phyloP scores from a whole-genome alignment of 2,797 vertebrate species.

The Balearica regulorum region DNA sequence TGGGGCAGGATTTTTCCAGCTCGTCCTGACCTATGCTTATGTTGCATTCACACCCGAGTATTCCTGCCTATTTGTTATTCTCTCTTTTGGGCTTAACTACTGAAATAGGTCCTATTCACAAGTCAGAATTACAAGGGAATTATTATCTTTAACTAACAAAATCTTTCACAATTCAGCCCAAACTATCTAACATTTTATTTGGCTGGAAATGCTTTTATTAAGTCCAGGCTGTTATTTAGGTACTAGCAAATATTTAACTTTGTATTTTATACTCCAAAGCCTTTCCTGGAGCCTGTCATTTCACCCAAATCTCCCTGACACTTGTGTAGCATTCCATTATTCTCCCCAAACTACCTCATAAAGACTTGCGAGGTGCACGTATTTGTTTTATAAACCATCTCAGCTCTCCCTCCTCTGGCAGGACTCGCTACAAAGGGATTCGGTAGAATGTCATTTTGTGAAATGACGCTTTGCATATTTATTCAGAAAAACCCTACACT shows the following conservation, averaged over 20 bases:
- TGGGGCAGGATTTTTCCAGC: not conserved
- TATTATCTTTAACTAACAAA: not conserved
- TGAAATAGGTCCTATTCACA: not conserved
- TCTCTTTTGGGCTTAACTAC: not conserved
- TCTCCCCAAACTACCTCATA: not conserved
- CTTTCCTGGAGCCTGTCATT: not conserved
- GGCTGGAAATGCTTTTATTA: not conserved
- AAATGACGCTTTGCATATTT: conserved; percentile 14
- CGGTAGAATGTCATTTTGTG: not conserved
- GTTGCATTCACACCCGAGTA: not conserved
- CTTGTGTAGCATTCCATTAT: not conserved
- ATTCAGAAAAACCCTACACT: not conserved
- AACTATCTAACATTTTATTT: not conserved
- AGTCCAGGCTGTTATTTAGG: not conserved
- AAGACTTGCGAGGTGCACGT: not conserved
- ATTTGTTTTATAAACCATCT: conserved; percentile 23
- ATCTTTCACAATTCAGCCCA: not conserved
- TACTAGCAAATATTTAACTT: not conserved
- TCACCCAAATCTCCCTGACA: not conserved
- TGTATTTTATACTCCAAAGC: not conserved
- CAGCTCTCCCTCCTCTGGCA: conserved; percentile 6
- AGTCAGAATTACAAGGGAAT: not conserved
- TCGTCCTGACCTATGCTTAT: not conserved
- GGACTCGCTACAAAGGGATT: not conserved
- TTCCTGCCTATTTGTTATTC: not conserved